Evolutionary conservation across 2,113 vertebrate genomes (phyloP).

Genomic region (Embiotoca jacksoni): DNA sequence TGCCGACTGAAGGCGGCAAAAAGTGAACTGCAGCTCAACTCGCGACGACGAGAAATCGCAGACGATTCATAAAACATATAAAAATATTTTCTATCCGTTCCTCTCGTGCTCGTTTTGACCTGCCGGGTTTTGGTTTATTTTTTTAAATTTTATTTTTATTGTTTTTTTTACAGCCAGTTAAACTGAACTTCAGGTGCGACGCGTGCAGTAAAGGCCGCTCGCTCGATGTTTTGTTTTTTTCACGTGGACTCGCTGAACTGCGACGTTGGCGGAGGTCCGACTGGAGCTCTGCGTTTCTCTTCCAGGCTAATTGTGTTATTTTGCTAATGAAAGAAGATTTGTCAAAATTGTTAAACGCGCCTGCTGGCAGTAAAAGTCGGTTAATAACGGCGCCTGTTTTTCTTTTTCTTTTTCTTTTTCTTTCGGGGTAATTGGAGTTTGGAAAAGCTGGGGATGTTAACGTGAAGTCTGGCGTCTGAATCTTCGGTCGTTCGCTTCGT

Average conservation of each 20-base stretch:
- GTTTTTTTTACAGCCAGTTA: conserved; percentile 36
- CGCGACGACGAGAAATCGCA: conserved; percentile 62
- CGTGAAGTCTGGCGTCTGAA: not conserved
- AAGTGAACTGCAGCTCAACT: conserved; percentile 2
- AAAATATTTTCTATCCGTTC: not conserved
- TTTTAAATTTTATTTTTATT: conserved; percentile 4
- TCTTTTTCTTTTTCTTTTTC: no score
- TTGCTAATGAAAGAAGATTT: no score
- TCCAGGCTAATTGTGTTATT: no score
- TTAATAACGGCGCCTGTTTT: no score
- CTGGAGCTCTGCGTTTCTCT: no score
- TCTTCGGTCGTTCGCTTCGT: not conserved
- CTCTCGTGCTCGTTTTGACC: conserved; percentile 46
- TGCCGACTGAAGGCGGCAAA: conserved; percentile 9
- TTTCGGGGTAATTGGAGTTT: no score
- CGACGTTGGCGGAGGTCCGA: no score
- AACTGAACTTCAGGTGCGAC: conserved; percentile 56
- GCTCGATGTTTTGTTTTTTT: no score
- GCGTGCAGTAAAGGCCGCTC: conserved; percentile 39
- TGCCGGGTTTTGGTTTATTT: conserved; percentile 42
- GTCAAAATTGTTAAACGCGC: no score
- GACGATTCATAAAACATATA: conserved; percentile 19
- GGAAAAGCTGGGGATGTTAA: not conserved
- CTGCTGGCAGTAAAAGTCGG: no score
- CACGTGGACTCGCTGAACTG: no score